Conservation (phyloP, 1,140 invertebrate genomes). For the Psix sp. region DNA sequence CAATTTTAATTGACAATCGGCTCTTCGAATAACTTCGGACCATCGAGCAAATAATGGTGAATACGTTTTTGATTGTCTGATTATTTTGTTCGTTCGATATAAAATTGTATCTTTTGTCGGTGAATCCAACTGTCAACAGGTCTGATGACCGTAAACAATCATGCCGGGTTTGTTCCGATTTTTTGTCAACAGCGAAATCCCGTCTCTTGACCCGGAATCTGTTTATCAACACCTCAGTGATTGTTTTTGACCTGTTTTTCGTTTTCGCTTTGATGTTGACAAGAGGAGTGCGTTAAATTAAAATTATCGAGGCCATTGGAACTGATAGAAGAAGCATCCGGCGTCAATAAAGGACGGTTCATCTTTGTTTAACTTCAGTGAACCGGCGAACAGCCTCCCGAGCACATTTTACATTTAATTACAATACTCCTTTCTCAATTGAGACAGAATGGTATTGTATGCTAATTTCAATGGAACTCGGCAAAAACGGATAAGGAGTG, state of each 20-base stretch:
- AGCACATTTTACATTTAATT: slow-evolving; percentile 41
- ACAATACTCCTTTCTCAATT: slow-evolving; percentile 16
- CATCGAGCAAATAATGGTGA: too few relatives aligned
- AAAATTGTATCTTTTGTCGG: too few relatives aligned
- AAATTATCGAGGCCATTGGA: slow-evolving; percentile 2
- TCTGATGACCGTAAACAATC: too few relatives aligned
- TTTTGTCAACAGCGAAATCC: too few relatives aligned
- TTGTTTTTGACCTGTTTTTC: too few relatives aligned
- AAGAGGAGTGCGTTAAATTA: background rate
- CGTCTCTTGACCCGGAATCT: too few relatives aligned
- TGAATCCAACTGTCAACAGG: too few relatives aligned
- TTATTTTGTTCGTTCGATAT: too few relatives aligned
- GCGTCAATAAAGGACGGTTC: background rate
- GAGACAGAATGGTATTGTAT: slow-evolving; percentile 28
- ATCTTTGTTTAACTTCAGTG: slow-evolving; percentile 8
- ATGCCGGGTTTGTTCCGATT: too few relatives aligned
- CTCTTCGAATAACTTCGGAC: slow-evolving; percentile 3
- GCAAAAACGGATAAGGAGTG: slow-evolving; percentile 1
- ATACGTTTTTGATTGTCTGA: too few relatives aligned
- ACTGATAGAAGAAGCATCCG: slow-evolving; percentile 3
- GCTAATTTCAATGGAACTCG: slow-evolving; percentile 18
- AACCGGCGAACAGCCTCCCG: background rate
- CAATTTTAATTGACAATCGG: slow-evolving; percentile 34
- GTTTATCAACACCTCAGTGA: too few relatives aligned
- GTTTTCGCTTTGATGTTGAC: too few relatives aligned